Conservation (phyloP, 2,888 invertebrate genomes). For the Dexiosoma caninum region DNA sequence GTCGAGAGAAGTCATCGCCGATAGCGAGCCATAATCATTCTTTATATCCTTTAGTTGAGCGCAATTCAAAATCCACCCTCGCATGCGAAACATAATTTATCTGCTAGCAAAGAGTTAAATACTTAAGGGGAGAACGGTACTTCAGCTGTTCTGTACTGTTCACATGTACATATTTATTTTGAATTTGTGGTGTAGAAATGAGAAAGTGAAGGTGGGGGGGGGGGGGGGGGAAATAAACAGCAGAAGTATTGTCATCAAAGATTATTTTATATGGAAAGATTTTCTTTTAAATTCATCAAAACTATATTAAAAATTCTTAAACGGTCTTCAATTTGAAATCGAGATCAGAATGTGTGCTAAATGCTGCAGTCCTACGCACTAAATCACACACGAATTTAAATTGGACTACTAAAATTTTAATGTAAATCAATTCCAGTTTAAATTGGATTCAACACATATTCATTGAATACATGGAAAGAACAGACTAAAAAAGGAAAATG, state of each 20-base stretch:
- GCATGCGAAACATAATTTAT: too few relatives aligned
- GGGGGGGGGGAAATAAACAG: neutral
- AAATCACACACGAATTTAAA: neutral
- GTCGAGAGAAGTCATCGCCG: too few relatives aligned
- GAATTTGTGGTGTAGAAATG: too few relatives aligned
- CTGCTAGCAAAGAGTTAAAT: too few relatives aligned
- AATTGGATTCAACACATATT: conserved; percentile 22
- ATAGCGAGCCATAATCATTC: too few relatives aligned
- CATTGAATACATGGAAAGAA: neutral
- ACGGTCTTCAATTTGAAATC: neutral
- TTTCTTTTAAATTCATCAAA: neutral
- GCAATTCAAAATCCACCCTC: neutral
- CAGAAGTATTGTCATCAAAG: neutral
- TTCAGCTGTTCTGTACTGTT: too few relatives aligned
- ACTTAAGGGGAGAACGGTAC: too few relatives aligned
- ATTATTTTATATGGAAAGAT: neutral
- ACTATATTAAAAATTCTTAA: neutral
- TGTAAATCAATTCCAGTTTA: conserved; percentile 39
- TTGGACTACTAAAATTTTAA: neutral
- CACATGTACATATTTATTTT: too few relatives aligned
- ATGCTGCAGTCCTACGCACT: neutral
- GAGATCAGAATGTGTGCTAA: neutral
- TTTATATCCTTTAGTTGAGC: too few relatives aligned
- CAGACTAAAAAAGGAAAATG: neutral
- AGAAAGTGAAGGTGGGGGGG: neutral